Percentiles rank a stretch among this genome's conserved stretches.
phyloP scores from a whole-genome alignment of 2,113 vertebrate genomes.

The Xenopus tropicalis region DNA sequence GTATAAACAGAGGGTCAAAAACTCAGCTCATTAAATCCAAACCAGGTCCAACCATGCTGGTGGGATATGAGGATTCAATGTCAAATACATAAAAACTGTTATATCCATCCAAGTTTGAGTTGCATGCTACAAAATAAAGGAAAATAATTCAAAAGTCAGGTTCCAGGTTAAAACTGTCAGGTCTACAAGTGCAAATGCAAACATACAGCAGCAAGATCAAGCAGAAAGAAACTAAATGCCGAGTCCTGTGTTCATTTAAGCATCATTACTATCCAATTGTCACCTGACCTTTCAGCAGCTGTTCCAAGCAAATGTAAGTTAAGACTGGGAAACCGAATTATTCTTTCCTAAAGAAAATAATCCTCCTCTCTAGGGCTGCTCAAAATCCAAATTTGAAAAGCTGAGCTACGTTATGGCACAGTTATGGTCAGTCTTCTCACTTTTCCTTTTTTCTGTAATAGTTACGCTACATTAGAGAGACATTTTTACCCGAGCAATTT shows the following conservation, averaged over 20 bases:
- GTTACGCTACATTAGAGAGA: constrained; percentile 53
- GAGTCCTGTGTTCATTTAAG: constrained; percentile 45
- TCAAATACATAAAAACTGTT: too few species aligned
- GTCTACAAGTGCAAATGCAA: neutral
- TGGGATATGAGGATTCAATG: too few species aligned
- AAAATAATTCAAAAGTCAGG: too few species aligned
- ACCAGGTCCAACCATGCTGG: too few species aligned
- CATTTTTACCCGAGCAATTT: constrained; percentile 52
- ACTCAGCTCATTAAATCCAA: too few species aligned
- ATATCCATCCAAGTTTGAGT: too few species aligned
- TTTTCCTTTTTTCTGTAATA: constrained; percentile 49
- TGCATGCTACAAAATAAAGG: too few species aligned
- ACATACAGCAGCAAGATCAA: neutral
- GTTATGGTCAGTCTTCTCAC: constrained; percentile 50
- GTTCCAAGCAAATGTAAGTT: constrained; percentile 60
- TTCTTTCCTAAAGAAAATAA: constrained; percentile 52
- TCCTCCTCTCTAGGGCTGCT: constrained; percentile 40
- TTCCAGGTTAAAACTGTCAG: too few species aligned
- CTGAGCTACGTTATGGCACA: constrained; percentile 36
- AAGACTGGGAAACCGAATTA: constrained; percentile 57
- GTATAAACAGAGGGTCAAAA: too few species aligned
- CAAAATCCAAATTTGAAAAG: constrained; percentile 41
- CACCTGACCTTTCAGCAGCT: constrained; percentile 68
- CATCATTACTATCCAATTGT: constrained; percentile 54
- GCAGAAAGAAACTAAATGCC: constrained; percentile 21